Base-by-base conservation (phyloP, 2,888 invertebrate species). In the Eupsilia transversa region DNA sequence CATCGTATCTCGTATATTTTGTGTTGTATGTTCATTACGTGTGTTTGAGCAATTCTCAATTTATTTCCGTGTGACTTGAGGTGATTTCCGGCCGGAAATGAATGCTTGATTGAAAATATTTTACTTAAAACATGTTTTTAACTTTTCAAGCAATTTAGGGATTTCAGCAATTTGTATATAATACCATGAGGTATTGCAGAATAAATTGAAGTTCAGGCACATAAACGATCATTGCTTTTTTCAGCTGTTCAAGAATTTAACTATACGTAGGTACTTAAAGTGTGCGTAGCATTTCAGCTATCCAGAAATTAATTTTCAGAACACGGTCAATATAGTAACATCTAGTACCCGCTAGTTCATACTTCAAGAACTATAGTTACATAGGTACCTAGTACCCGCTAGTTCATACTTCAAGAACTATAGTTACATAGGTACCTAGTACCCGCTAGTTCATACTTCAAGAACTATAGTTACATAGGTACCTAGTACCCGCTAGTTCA, bases 41-140 rank as follows among this genome's bases (percentile, higher is more conserved):
- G 60, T 66, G 23, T 54, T 61, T 67, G 12, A 46, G 27, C 17
- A 67, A n/a, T 57, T 52, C n/a, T 23, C 33, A 41, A 46, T 67
- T 79, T 35, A 79, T 70, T 70, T 38, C 46, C 33, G 23, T 23
- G 46, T 20, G 38, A 54, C 20, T 69, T 14, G 27, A 59, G 12
- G 17, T 17, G 27, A 43, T 30, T 56, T 56, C 54, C 72, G 35
- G 33, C 20, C 43, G 74, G 38, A 41, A 65, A 61, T 61, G 12
- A 59, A 49, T 10, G 54, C 9, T 27, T 30, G 49, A 69, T 43
- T 68, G 64, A 69, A 66, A 46, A 65, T 66, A 61, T 56, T 56
- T 49, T 33, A 0, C n/a, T n/a, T 54, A 38, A 30, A 66, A 54
- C 33, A 27, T 43, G 35, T 33, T 7, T 12, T 12, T n/a, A 35